These are phyloP conservation scores for Phymorhynchus buccinoides DNA, from an alignment of 1,140 invertebrate genomes.

Conservation along the genomic window DNA sequence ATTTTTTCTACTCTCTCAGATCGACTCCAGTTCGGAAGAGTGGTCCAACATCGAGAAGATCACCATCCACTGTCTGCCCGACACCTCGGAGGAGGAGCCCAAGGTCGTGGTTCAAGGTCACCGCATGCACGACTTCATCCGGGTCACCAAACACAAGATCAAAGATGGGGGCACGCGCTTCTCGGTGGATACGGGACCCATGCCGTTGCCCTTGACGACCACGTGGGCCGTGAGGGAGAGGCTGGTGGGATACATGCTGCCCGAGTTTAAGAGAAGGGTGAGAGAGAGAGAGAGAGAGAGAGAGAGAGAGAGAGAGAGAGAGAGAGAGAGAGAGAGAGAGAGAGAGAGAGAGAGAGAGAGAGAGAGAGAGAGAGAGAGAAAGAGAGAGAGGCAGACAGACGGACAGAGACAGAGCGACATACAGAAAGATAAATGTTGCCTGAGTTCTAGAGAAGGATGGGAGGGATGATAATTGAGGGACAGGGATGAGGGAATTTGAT, in stretches of 20 bases:
- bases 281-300: neutral
- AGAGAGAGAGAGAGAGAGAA: no score
- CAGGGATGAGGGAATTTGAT: no score
- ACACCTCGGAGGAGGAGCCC: neutral
- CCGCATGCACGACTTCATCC: constrained; percentile 4
- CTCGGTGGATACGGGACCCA: neutral
- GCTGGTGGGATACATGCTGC: neutral
- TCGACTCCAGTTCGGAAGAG: neutral
- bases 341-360: no score
- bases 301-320: no score
- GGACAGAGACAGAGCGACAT: no score
- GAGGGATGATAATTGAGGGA: no score
- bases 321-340: no score
- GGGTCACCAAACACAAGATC: neutral
- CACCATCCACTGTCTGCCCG: neutral
- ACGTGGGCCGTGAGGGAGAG: neutral
- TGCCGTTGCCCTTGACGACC: neutral
- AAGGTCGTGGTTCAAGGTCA: constrained; percentile 18
- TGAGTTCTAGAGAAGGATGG: no score
- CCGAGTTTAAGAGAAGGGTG: neutral
- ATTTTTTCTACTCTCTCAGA: neutral
- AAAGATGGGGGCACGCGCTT: neutral
- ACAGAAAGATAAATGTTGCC: no score
- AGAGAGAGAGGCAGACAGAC: no score
- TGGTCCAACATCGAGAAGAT: constrained; percentile 3